Evolutionary conservation across 2,888 invertebrate species (phyloP).

Genomic region (Leptura quadrifasciata): DNA sequence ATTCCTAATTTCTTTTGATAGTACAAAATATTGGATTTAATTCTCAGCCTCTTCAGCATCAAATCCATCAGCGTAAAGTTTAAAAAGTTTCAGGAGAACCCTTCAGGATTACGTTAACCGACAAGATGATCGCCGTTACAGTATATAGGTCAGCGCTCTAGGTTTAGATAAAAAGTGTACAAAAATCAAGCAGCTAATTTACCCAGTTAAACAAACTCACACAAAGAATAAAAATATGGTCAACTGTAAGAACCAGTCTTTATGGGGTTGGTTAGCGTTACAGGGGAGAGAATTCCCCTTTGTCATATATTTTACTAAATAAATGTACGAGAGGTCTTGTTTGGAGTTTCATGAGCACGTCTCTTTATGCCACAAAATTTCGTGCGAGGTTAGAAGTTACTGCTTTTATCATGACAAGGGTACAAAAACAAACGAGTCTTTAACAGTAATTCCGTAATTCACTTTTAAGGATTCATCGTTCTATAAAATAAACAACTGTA

Average conservation of each 20-base stretch:
- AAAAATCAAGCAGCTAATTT: slow-evolving; percentile 27
- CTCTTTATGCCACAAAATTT: slow-evolving; percentile 3
- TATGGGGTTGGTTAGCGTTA: slow-evolving; percentile 10
- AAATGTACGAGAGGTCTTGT: slow-evolving; percentile 10
- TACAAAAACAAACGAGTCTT: background rate
- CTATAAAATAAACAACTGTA: too few species aligned
- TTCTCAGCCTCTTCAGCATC: background rate
- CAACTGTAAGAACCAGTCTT: slow-evolving; percentile 14
- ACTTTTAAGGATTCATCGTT: background rate
- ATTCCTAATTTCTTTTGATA: too few species aligned
- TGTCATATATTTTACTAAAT: slow-evolving; percentile 28
- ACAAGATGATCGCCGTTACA: background rate
- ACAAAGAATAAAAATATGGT: slow-evolving; percentile 34
- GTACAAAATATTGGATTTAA: background rate
- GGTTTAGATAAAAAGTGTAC: slow-evolving; percentile 8
- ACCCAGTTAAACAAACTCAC: slow-evolving; percentile 6
- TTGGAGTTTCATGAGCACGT: background rate
- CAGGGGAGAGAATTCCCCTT: background rate
- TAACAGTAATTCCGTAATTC: background rate
- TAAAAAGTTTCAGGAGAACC: background rate
- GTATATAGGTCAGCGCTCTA: slow-evolving; percentile 18
- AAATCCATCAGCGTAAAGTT: background rate
- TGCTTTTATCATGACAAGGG: background rate
- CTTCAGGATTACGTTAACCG: background rate
- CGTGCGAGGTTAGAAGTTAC: slow-evolving; percentile 6